Evolutionary conservation across 2,888 invertebrate genomes (phyloP).

Genomic region (Dasysyrphus tricinctus): DNA sequence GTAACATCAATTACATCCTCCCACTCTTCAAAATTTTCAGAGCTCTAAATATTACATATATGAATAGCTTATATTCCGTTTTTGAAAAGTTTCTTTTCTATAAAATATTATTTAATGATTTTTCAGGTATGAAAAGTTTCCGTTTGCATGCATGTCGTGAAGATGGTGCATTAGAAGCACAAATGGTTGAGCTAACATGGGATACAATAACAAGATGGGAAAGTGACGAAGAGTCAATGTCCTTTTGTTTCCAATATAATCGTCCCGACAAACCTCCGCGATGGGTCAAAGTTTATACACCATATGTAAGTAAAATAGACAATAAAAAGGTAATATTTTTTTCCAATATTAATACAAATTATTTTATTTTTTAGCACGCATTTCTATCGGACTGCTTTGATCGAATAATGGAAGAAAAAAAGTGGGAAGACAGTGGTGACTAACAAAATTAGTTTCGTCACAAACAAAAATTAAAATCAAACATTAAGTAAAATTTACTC

Average conservation of each 20-base stretch:
- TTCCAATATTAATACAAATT: not conserved
- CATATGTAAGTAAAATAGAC: constrained; percentile 88
- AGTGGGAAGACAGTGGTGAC: constrained; percentile 93
- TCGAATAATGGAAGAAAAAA: constrained; percentile 95
- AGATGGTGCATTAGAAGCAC: constrained; percentile 90
- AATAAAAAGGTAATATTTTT: not conserved
- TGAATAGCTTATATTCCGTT: too few species aligned
- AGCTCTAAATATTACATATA: too few species aligned
- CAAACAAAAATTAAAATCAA: constrained; percentile 36
- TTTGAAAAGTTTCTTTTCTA: too few species aligned
- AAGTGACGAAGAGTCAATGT: constrained; percentile 96
- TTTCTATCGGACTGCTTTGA: constrained; percentile 93
- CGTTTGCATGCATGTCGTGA: constrained; percentile 93
- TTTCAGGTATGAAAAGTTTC: constrained; percentile 86
- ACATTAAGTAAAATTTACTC: constrained; percentile 70
- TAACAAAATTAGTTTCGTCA: constrained; percentile 83
- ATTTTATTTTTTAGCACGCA: constrained; percentile 79
- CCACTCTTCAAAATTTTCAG: too few species aligned
- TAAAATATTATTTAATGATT: too few species aligned
- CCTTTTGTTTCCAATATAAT: constrained; percentile 94
- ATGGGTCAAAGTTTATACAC: constrained; percentile 94
- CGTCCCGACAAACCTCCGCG: constrained; percentile 91
- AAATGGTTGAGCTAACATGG: constrained; percentile 94
- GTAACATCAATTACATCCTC: too few species aligned
- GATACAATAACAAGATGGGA: constrained; percentile 92